Evolutionary conservation across 2,113 vertebrate species (phyloP).

Genomic region (Passer montanus): DNA sequence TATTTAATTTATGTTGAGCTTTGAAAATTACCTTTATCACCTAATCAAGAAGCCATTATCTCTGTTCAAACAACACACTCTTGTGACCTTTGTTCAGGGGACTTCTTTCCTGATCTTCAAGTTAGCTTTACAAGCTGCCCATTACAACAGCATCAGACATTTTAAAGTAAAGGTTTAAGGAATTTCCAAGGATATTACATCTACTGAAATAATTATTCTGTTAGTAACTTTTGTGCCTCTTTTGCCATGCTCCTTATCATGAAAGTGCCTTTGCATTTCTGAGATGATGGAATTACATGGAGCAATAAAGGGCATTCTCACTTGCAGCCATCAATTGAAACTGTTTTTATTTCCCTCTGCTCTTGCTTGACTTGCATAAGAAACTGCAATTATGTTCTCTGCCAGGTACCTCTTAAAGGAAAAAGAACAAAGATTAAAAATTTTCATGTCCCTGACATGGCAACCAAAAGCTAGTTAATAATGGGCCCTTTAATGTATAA

Average conservation of each 20-base stretch:
- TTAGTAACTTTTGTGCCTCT: not conserved
- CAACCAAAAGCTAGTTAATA: not conserved
- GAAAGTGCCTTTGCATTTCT: not conserved
- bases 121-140: not conserved
- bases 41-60: not conserved
- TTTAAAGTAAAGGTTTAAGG: not conserved
- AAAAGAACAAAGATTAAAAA: not conserved
- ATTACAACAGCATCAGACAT: not conserved
- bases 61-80: not conserved
- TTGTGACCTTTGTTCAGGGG: not conserved
- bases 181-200: not conserved
- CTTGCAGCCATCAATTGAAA: not conserved
- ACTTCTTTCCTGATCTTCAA: not conserved
- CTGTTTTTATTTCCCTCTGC: not conserved
- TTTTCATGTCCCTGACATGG: not conserved
- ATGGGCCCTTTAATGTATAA: not conserved
- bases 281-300: rapidly evolving
- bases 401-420: not conserved
- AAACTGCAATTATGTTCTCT: not conserved
- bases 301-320: not conserved
- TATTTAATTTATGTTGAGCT: not conserved
- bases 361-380: not conserved
- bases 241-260: not conserved
- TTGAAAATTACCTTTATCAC: not conserved
- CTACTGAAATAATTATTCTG: not conserved